phyloP scores from a whole-genome alignment of 2,797 vertebrate genomes.

The Buphagus erythrorhynchus region DNA sequence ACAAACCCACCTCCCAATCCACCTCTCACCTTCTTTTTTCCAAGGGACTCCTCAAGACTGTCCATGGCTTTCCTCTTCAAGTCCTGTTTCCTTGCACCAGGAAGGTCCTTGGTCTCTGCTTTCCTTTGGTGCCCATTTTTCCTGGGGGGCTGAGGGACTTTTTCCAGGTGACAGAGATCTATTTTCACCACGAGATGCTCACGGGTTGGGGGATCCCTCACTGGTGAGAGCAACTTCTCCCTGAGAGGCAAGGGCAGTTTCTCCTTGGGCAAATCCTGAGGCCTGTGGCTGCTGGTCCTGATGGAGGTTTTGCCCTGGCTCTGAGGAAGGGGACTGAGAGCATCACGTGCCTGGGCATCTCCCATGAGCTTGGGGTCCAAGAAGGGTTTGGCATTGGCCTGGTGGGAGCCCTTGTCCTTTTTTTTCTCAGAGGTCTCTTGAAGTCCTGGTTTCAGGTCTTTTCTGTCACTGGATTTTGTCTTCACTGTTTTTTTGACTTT shows the following conservation, averaged over 20 bases:
- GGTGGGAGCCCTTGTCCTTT: conserved; percentile 65
- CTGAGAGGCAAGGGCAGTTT: conserved; percentile 53
- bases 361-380: conserved; percentile 26
- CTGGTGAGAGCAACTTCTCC: conserved; percentile 57
- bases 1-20: background rate
- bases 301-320: conserved; percentile 29
- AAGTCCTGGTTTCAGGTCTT: conserved; percentile 59
- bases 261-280: conserved; percentile 69
- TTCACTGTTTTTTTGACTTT: conserved; percentile 86
- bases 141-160: conserved; percentile 75
- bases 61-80: conserved; percentile 54
- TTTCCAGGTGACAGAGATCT: conserved; percentile 82
- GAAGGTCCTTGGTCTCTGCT: background rate
- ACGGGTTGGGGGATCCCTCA: background rate
- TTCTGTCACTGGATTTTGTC: conserved; percentile 59
- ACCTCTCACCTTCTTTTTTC: conserved; percentile 83
- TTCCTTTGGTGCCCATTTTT: conserved; percentile 53
- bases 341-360: conserved; percentile 27
- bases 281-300: conserved; percentile 61
- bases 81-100: conserved; percentile 54
- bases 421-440: conserved; percentile 64
- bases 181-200: conserved; percentile 87
- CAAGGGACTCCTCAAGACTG: conserved; percentile 64
- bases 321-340: conserved; percentile 50
- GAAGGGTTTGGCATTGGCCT: conserved; percentile 32